Evolutionary conservation across 2,113 vertebrate species (phyloP).

Genomic region (Tylochromis polylepis): DNA sequence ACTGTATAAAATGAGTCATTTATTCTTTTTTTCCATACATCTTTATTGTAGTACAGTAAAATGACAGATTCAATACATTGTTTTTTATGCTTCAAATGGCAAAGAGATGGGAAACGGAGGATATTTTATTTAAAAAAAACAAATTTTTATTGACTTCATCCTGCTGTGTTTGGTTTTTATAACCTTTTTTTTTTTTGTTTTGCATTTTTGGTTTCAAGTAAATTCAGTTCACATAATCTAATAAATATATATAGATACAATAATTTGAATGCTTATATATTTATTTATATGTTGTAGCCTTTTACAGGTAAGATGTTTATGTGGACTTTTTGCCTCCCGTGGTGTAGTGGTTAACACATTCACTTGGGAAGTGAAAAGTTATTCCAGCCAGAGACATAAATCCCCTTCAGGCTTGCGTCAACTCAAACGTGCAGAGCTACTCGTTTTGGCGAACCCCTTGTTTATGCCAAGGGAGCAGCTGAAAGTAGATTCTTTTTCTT

Average conservation of each 20-base stretch:
- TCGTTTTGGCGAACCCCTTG: neutral
- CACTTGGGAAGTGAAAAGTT: neutral
- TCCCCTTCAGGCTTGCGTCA: neutral
- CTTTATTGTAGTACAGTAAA: neutral
- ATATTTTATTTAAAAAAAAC: neutral
- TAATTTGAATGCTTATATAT: no score
- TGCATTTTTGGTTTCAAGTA: no score
- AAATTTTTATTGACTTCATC: neutral
- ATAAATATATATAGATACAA: no score
- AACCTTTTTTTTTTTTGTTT: no score
- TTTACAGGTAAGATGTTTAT: neutral
- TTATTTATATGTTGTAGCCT: neutral
- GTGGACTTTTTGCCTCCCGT: neutral
- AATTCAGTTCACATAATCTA: no score
- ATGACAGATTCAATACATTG: neutral
- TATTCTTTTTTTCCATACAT: neutral
- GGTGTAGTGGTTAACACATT: neutral
- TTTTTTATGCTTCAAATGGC: neutral
- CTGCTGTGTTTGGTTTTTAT: neutral
- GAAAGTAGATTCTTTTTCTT: no score
- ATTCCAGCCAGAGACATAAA: neutral
- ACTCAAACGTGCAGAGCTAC: neutral
- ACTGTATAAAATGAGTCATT: neutral
- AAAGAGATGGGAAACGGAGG: neutral
- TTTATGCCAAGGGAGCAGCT: neutral